Conservation (phyloP, 2,888 invertebrate genomes). For the Drosophila austrosaltans region DNA sequence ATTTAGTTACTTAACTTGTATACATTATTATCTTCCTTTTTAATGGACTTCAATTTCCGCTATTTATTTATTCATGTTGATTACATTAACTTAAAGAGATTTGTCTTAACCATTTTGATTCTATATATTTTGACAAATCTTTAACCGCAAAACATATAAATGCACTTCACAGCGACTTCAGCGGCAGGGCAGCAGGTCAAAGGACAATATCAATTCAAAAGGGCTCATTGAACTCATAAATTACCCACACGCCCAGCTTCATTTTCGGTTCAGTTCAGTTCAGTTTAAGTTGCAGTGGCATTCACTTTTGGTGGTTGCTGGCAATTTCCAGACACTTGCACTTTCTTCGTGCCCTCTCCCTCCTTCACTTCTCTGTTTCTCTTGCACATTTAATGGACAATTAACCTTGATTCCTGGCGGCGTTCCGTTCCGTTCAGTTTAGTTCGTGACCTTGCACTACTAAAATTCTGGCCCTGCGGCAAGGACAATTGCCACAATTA, state of each 20-base stretch:
- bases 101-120: background rate
- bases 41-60: conserved; percentile 9
- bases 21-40: conserved; percentile 8
- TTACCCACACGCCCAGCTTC: conserved; percentile 42
- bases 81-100: conserved; percentile 13
- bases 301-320: conserved; percentile 55
- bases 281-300: conserved; percentile 62
- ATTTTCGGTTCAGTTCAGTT: conserved; percentile 12
- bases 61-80: background rate
- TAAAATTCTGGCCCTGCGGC: conserved; percentile 38
- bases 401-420: conserved; percentile 72
- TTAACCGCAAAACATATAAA: conserved; percentile 16
- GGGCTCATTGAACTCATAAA: conserved; percentile 74
- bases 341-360: conserved; percentile 68
- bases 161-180: background rate
- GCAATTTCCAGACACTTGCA: conserved; percentile 75
- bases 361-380: conserved; percentile 51
- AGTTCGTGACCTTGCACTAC: conserved; percentile 47
- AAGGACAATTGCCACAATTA: conserved; percentile 63
- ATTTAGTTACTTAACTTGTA: background rate
- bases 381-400: conserved; percentile 72
- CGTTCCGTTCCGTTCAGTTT: conserved; percentile 45
- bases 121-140: conserved; percentile 8
- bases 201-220: conserved; percentile 18
- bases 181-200: background rate